phyloP scores from a whole-genome alignment of 2,113 vertebrate genomes.

The Hypanus sabinus region DNA sequence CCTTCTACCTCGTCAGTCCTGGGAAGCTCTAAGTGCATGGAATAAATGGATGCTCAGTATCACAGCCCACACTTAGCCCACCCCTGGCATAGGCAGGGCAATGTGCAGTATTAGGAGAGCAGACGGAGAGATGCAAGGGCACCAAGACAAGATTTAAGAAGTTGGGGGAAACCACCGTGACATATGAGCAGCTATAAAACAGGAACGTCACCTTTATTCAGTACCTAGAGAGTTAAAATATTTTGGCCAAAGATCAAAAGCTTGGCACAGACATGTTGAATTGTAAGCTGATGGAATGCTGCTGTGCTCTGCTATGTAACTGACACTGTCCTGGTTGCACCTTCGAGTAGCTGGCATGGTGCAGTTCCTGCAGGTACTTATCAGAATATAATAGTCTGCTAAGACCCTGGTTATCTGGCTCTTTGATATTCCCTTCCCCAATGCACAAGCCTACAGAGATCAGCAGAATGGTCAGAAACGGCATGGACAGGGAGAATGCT shows the following conservation, averaged over 20 bases:
- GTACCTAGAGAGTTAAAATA: neutral
- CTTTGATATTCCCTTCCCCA: constrained; percentile 17
- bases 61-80: neutral
- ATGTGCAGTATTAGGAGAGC: neutral
- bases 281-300: neutral
- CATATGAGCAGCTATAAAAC: neutral
- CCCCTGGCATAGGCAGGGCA: neutral
- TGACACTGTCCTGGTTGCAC: neutral
- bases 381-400: neutral
- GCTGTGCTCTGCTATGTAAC: neutral
- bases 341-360: neutral
- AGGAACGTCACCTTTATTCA: neutral
- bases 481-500: neutral
- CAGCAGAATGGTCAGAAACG: neutral
- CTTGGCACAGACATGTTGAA: neutral
- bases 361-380: neutral
- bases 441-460: neutral
- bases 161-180: neutral
- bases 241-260: neutral
- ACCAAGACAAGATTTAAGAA: neutral
- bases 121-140: neutral
- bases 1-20: neutral
- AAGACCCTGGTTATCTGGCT: constrained; percentile 39
- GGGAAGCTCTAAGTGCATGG: neutral
- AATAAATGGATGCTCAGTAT: neutral